Percentiles rank a stretch among this genome's conserved stretches.
Conservation (phyloP, 2,113 vertebrate species). For the Nerophis lumbriciformis region DNA sequence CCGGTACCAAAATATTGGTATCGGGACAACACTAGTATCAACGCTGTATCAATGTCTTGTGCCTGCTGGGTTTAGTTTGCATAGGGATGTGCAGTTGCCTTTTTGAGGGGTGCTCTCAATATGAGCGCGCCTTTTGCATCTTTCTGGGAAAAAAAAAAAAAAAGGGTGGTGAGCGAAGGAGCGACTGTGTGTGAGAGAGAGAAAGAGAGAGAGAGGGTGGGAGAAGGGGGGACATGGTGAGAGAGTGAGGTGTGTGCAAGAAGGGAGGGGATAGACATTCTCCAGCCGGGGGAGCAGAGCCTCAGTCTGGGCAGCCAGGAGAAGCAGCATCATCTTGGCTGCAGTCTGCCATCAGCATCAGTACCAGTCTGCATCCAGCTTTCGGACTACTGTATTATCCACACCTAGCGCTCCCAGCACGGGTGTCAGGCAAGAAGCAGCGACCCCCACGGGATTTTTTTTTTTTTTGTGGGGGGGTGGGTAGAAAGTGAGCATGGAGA, state of each 20-base stretch:
- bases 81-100: conserved; percentile 5
- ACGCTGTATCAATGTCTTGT: neutral
- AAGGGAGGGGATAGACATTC: conserved; percentile 39
- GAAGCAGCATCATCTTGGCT: conserved; percentile 24
- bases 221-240: conserved; percentile 21
- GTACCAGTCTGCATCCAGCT: conserved; percentile 26
- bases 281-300: conserved; percentile 43
- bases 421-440: neutral
- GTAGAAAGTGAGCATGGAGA: conserved; percentile 4
- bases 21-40: too few species aligned
- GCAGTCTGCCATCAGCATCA: conserved; percentile 30
- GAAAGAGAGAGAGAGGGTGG: neutral
- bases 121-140: neutral
- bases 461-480: neutral
- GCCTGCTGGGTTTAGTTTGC: neutral
- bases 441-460: neutral
- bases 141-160: neutral
- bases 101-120: neutral
- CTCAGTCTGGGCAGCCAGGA: conserved; percentile 49
- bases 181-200: conserved; percentile 7
- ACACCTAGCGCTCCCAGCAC: conserved; percentile 24
- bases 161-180: neutral
- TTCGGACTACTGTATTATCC: conserved; percentile 25
- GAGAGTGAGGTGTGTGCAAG: conserved; percentile 23
- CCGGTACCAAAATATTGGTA: too few species aligned